phyloP scores from a whole-genome alignment of 2,797 vertebrate genomes.

The Sphenopsis melanotis region DNA sequence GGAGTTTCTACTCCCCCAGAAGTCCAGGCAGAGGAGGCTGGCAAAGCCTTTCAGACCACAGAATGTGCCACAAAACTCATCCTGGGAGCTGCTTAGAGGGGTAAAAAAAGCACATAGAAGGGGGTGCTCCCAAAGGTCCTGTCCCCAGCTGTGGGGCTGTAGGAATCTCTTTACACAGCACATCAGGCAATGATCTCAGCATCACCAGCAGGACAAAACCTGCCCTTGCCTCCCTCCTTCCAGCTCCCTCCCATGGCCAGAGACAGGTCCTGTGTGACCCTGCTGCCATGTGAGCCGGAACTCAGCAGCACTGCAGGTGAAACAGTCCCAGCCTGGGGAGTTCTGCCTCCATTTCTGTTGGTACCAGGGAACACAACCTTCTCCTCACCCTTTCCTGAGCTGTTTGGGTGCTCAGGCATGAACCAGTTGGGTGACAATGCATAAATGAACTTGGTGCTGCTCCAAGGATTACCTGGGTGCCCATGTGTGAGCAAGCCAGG shows the following conservation, averaged over 20 bases:
- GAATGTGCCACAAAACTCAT: not conserved
- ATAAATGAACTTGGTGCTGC: not conserved
- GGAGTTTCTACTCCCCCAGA: not conserved
- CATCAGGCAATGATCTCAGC: not conserved
- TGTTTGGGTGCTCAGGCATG: not conserved
- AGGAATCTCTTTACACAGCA: not conserved
- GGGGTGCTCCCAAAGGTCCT: not conserved
- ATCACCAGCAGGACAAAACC: not conserved
- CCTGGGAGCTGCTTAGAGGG: not conserved
- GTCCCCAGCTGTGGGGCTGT: accelerated
- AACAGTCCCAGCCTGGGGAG: not conserved
- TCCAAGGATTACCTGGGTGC: not conserved
- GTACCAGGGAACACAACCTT: not conserved
- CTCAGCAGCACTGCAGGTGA: accelerated
- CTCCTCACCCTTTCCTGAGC: not conserved
- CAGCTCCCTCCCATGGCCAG: not conserved
- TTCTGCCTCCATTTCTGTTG: not conserved
- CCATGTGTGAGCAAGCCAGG: not conserved
- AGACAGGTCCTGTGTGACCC: accelerated
- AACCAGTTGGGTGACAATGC: not conserved
- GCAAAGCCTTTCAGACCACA: not conserved
- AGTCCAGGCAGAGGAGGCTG: not conserved
- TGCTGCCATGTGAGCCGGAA: accelerated
- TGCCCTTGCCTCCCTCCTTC: not conserved
- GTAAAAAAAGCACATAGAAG: not conserved